Evolutionary conservation across 2,113 vertebrate species (phyloP).

Genomic region (Eclectus roratus): DNA sequence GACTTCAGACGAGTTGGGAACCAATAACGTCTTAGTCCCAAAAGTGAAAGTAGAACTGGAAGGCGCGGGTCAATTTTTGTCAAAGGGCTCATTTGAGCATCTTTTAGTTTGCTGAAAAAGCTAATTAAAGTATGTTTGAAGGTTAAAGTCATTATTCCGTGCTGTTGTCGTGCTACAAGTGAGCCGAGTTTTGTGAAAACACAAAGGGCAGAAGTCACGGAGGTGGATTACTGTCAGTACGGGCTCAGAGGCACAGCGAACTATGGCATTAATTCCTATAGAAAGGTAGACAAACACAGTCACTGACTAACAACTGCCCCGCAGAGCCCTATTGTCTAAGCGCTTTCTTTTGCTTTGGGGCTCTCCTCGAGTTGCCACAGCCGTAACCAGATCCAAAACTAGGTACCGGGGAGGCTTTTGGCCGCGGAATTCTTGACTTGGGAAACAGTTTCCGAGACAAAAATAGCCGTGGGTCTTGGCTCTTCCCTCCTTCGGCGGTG

Average conservation of each 20-base stretch:
- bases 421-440: not conserved
- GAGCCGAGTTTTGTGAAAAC: conserved; percentile 71
- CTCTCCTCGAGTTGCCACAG: conserved; percentile 41
- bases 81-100: conserved; percentile 39
- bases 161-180: conserved; percentile 67
- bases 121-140: conserved; percentile 67
- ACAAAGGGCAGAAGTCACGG: conserved; percentile 71
- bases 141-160: conserved; percentile 73
- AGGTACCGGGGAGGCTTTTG: conserved; percentile 35
- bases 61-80: conserved; percentile 50
- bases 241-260: conserved; percentile 46
- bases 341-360: conserved; percentile 27
- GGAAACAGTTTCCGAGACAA: not conserved
- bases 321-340: conserved; percentile 60
- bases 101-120: conserved; percentile 56
- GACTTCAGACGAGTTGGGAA: conserved; percentile 62
- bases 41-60: conserved; percentile 53
- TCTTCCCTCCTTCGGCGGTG: not conserved
- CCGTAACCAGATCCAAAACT: conserved; percentile 18
- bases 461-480: not conserved
- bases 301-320: conserved; percentile 63
- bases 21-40: conserved; percentile 54
- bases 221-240: conserved; percentile 74
- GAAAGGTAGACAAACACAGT: conserved; percentile 74
- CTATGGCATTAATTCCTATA: conserved; percentile 69